Base-by-base conservation (phyloP, 2,113 vertebrate genomes). In the Pelecanoides urinatrix region DNA sequence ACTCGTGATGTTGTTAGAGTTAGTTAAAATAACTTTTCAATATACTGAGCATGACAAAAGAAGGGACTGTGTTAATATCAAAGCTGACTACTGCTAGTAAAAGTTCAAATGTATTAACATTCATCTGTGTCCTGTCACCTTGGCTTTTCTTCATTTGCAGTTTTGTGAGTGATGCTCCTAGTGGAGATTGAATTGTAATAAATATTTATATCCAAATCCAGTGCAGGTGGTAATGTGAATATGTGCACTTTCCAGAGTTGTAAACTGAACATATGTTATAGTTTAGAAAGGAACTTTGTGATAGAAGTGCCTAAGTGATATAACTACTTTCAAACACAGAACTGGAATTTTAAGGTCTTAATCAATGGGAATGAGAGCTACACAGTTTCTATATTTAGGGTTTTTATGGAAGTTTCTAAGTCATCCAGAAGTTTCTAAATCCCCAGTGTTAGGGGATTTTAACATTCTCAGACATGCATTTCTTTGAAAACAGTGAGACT, bases 11-110 rank as follows among this genome's bases (percentile, higher is more conserved):
- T 65, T 85, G 72, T 76, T 92, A 91, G 26, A 83, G 61, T 88
- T 79, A 85, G 66, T 89, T 89, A 93, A 97, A 97, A 96, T 79
- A 96, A 87, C 63, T 94, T 89, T 94, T 92, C 82, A 93, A 59
- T 82, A 88, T 77, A 93, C 56, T 65, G 30, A 89, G 45, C 26
- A 52, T 73, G 89, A 94, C n/a, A 89, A 88, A 96, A 84, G 72
- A 71, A 70, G 18, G 5, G 58, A 56, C 32, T 81, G 26, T 90
- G 44, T 96, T 95, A 88, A 80, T 93, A 89, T 93, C 56, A 93
- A 96, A 93, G 55, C 67, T 88, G 53, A 80, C 67, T 89, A 50
- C 34, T 72, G 56, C 45, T 78, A 90, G 63, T 36, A 52, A 81
- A 93, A 95, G 61, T 92, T 97, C 68, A 88, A 71, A 82, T 49